Conservation (phyloP, 23 tunicate genomes). For the Aplidium turbinatum region DNA sequence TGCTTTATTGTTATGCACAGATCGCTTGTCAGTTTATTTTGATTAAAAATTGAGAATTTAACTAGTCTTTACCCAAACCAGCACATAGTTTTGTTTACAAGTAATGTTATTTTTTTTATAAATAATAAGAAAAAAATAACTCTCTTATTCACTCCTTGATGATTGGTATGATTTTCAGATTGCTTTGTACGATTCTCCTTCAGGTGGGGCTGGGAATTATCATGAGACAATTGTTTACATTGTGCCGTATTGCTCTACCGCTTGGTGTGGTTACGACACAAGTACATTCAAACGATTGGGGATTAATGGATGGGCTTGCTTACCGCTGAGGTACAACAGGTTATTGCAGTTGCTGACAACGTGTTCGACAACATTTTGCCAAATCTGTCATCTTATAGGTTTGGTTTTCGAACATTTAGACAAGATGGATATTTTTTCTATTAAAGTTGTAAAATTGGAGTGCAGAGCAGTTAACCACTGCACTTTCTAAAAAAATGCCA, state of each 20-base stretch:
- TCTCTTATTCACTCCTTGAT: too few species aligned
- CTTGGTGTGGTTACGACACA: neutral
- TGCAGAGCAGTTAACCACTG: neutral
- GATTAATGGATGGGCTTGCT: neutral
- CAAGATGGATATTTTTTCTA: neutral
- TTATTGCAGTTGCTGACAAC: too few species aligned
- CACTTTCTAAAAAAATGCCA: neutral
- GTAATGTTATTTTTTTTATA: too few species aligned
- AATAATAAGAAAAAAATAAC: too few species aligned
- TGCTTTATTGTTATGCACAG: too few species aligned
- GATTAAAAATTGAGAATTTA: too few species aligned
- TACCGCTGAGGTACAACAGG: constrained; percentile 4
- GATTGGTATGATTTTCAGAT: constrained; percentile 17
- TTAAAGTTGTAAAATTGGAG: neutral
- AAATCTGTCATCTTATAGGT: too few species aligned
- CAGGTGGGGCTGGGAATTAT: neutral
- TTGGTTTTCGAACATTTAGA: neutral
- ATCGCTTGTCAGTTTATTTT: too few species aligned
- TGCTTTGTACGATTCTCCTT: neutral
- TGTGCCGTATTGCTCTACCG: neutral
- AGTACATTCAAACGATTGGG: neutral
- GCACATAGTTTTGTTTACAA: too few species aligned
- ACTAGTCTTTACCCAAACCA: too few species aligned
- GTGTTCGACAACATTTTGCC: too few species aligned
- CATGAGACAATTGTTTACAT: constrained; percentile 1